Percentiles rank a stretch among this genome's conserved stretches.
Conservation (phyloP, 2,113 vertebrate species). For the Garra rufa region DNA sequence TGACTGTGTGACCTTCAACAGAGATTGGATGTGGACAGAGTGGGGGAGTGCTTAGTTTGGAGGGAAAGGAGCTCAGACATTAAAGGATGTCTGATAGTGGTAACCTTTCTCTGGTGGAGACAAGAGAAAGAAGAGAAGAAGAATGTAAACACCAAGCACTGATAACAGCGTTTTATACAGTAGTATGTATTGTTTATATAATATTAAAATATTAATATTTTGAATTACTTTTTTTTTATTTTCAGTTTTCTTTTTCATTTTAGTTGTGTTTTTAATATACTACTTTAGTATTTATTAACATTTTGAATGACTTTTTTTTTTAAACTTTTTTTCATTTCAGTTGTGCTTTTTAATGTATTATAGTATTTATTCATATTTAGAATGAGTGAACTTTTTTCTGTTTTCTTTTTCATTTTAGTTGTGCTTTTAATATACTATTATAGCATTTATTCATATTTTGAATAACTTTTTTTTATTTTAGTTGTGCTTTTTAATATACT, state of each 20-base stretch:
- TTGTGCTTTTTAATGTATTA: too few relatives aligned
- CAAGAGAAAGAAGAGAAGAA: not conserved
- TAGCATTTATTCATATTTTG: too few relatives aligned
- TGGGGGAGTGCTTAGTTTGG: not conserved
- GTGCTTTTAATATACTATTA: too few relatives aligned
- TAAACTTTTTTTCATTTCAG: too few relatives aligned
- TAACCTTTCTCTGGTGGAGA: constrained; percentile 3
- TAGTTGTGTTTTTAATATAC: not conserved
- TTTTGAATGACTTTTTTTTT: too few relatives aligned
- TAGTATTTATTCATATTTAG: too few relatives aligned
- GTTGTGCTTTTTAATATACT: too few relatives aligned
- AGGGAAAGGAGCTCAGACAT: not conserved
- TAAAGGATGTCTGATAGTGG: not conserved
- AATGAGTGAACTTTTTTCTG: too few relatives aligned
- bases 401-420: too few relatives aligned
- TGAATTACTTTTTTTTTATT: not conserved
- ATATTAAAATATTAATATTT: not conserved
- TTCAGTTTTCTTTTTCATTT: not conserved
- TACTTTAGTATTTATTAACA: not conserved
- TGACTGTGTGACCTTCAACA: not conserved
- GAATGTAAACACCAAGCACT: not conserved
- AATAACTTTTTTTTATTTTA: too few relatives aligned
- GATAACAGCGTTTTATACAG: not conserved
- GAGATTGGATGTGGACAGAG: not conserved
- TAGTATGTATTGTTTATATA: not conserved